Percentiles rank a stretch among this genome's conserved stretches.
Evolutionary conservation across 2,797 vertebrate genomes (phyloP).

Genomic region (Lithobates pipiens): DNA sequence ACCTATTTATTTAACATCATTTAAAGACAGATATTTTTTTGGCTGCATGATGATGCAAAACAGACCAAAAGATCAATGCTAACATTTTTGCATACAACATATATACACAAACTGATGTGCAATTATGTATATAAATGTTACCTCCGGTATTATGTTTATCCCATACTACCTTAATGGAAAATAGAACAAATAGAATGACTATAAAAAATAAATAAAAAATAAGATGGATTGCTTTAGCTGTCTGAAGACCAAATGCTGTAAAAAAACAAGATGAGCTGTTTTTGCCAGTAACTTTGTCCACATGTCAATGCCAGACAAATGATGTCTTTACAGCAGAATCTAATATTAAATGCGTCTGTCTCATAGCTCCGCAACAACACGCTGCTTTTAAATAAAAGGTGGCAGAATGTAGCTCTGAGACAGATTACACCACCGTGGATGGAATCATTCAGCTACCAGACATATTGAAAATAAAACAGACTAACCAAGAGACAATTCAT

Average conservation of each 20-base stretch:
- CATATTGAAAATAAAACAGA: constrained; percentile 6
- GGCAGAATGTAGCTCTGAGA: constrained; percentile 15
- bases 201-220: neutral
- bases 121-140: neutral
- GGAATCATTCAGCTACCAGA: neutral
- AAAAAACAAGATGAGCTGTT: neutral
- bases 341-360: neutral
- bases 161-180: neutral
- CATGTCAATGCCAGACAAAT: constrained; percentile 3
- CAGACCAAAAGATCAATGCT: neutral
- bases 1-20: no score
- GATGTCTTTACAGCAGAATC: constrained; percentile 12
- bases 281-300: neutral
- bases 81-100: no score
- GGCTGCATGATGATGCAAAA: no score
- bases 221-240: neutral
- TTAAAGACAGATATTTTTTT: no score
- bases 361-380: constrained; percentile 3
- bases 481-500: neutral
- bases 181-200: neutral
- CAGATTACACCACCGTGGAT: neutral
- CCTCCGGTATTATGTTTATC: neutral
- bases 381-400: neutral
- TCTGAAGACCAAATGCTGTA: neutral
- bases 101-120: no score